These are phyloP conservation scores for Nycticebus coucang DNA, from an alignment of 2,113 vertebrate genomes.

Conservation along the genomic window DNA sequence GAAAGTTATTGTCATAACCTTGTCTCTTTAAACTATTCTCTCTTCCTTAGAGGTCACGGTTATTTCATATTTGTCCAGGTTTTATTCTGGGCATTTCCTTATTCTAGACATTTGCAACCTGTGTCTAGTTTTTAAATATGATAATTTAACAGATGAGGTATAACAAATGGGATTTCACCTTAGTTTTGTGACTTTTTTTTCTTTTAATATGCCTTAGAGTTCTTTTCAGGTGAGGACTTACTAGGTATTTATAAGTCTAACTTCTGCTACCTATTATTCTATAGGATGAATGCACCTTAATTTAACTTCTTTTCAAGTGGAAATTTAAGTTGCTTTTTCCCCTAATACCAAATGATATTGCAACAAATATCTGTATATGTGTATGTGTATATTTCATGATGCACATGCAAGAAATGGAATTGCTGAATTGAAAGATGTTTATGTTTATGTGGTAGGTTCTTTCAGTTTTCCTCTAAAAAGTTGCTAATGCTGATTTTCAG, in stretches of 20 bases:
- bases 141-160: background rate
- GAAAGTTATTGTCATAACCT: background rate
- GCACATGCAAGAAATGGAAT: background rate
- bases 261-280: background rate
- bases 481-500: background rate
- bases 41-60: background rate
- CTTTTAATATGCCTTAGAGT: background rate
- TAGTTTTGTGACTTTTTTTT: background rate
- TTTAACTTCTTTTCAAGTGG: background rate
- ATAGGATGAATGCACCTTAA: background rate
- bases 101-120: background rate
- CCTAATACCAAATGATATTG: background rate
- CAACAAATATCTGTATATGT: background rate
- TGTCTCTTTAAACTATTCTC: background rate
- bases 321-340: background rate
- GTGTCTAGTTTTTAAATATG: constrained; percentile 17
- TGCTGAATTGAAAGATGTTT: background rate
- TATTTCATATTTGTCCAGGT: too few relatives aligned
- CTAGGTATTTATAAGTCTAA: background rate
- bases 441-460: background rate
- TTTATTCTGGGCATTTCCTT: too few relatives aligned
- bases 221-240: background rate
- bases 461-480: background rate
- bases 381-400: background rate
- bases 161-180: background rate